A percentile compares a stretch with the other conserved stretches of the same genome.
These are phyloP conservation scores for Venturia canescens DNA, from an alignment of 1,140 invertebrate genomes.

Conservation along the genomic window DNA sequence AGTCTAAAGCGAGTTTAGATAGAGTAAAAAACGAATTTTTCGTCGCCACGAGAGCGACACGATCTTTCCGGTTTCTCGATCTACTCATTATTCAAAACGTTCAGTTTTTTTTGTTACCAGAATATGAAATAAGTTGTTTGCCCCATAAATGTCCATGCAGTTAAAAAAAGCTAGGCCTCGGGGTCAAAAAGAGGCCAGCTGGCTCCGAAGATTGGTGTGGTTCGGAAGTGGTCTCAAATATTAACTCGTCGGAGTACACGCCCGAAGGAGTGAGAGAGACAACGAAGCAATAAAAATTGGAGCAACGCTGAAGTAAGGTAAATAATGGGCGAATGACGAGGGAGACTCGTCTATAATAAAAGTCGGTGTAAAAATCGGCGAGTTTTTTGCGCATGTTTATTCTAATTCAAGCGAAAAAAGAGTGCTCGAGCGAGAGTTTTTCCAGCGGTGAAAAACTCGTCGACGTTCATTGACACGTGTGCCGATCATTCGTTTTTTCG, in stretches of 20 bases:
- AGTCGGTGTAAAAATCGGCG: too few relatives aligned
- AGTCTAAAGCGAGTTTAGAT: too few relatives aligned
- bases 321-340: not conserved
- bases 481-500: too few relatives aligned
- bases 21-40: too few relatives aligned
- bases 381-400: too few relatives aligned
- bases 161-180: not conserved
- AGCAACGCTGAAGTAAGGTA: not conserved
- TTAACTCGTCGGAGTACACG: not conserved
- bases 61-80: not conserved
- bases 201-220: slow-evolving; percentile 53
- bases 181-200: slow-evolving; percentile 47
- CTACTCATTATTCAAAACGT: not conserved
- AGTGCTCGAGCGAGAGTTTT: too few relatives aligned
- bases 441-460: too few relatives aligned
- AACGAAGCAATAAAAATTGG: not conserved
- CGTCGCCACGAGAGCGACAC: too few relatives aligned
- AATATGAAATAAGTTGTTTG: too few relatives aligned
- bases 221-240: not conserved
- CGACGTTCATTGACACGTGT: too few relatives aligned
- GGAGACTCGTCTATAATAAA: not conserved
- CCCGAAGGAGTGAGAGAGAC: too few relatives aligned
- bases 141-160: not conserved
- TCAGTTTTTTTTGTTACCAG: not conserved
- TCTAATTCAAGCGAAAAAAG: too few relatives aligned